These are phyloP conservation scores for Oxyteleia sp. DNA, from an alignment of 2,888 invertebrate genomes.

Conservation along the genomic window DNA sequence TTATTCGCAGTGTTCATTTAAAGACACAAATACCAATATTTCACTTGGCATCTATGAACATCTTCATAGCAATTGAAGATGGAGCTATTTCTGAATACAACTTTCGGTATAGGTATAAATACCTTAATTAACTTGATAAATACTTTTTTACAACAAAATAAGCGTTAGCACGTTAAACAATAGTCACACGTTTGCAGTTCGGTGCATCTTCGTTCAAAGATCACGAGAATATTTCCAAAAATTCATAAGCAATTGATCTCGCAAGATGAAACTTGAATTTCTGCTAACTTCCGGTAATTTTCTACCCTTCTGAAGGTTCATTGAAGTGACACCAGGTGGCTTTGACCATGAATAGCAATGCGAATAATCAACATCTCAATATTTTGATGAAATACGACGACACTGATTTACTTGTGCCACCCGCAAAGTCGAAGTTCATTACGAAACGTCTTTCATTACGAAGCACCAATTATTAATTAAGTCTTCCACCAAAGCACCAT, in stretches of 20 bases:
- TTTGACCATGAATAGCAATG: conserved; percentile 64
- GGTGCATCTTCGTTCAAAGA: not conserved
- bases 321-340: conserved; percentile 63
- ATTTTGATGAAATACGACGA: conserved; percentile 29
- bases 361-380: conserved; percentile 53
- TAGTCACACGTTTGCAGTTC: not conserved
- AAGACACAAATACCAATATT: not conserved
- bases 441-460: too few relatives aligned
- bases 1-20: not conserved
- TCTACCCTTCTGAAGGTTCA: conserved; percentile 64
- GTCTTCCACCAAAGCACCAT: not conserved
- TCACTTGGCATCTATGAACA: not conserved
- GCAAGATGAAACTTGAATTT: conserved; percentile 28
- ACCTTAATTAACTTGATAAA: not conserved
- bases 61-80: too few relatives aligned
- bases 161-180: not conserved
- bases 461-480: conserved; percentile 1
- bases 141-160: not conserved
- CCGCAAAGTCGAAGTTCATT: not conserved
- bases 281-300: conserved; percentile 58
- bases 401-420: conserved; percentile 31
- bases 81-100: not conserved
- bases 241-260: conserved; percentile 14
- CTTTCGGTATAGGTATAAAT: not conserved
- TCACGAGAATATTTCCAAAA: not conserved